Evolutionary conservation across 2,888 invertebrate species (phyloP), one percentile per base, ranked within the genome.

Genomic region (Amiota mariae): DNA sequence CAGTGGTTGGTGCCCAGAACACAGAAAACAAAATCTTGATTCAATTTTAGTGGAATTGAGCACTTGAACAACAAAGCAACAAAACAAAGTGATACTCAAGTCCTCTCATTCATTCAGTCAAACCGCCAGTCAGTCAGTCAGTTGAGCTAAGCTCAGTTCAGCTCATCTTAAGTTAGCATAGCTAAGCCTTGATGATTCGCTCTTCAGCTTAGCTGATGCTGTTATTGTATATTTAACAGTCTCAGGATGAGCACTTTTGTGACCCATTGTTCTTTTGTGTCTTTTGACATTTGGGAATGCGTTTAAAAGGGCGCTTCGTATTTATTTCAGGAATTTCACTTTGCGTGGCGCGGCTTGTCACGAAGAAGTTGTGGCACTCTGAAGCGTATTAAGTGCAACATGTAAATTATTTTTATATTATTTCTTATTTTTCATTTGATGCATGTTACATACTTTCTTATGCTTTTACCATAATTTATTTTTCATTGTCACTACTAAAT

Each of bases 261-360:
- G 80, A 75, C 78, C 84, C 83, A 84, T 84, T 84, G 85, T 85
- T 85, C 84, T 85, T 84, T 85, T 84, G 84, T 84, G 75, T 81
- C 72, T 73, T 75, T 74, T 85, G 84, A 85, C 84, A 85, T 85
- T 80, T 85, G 77, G 79, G 83, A 70, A 70, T 72, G 75, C 72
- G 71, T 79, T 82, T 80, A 82, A 85, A 82, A 84, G 85, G 87
- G 87, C 87, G 83, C 83, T 84, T 85, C 84, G 80, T 76, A 80
- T 79, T 84, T 84, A 84, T 84, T 84, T 81, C 76, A 78, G 84
- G 85, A 85, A 84, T 68, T 49, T 66, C 63, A 63, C 36, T 49
- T 46, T 49, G 47, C 36, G 36, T 54, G 59, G 64, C 70, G 48
- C 59, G 20, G 72, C 63, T 73, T 67, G 24, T 9, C 13, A 67